phyloP scores from a whole-genome alignment of 2,797 vertebrate genomes.

The Triplophysa bombifrons region DNA sequence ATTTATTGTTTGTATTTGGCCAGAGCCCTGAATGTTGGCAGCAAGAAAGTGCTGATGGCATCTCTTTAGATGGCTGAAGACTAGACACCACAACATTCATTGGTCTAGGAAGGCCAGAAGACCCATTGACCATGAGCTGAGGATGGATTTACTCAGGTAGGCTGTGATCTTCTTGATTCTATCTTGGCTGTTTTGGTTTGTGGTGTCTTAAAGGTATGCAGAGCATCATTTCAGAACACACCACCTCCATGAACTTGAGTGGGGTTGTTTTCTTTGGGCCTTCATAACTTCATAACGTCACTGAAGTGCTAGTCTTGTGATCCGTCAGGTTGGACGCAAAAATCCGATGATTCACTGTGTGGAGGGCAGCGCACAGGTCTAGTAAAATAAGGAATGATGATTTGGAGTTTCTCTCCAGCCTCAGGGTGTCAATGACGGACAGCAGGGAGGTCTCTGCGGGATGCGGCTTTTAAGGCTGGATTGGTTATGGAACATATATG shows the following conservation, averaged over 20 bases:
- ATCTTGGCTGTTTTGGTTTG: background rate
- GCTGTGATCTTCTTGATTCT: background rate
- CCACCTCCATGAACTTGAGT: background rate
- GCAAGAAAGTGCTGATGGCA: too few relatives aligned
- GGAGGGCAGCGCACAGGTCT: background rate
- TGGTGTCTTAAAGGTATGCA: background rate
- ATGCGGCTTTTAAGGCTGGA: background rate
- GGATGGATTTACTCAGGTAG: too few relatives aligned
- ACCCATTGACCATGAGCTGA: too few relatives aligned
- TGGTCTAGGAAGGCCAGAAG: too few relatives aligned
- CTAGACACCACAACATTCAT: too few relatives aligned
- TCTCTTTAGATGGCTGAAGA: too few relatives aligned
- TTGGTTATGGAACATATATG: background rate
- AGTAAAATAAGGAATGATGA: background rate
- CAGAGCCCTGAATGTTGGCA: background rate
- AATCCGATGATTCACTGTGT: background rate
- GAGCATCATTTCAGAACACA: background rate
- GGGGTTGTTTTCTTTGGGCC: too few relatives aligned
- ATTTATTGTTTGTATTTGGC: too few relatives aligned
- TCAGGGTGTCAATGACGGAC: background rate
- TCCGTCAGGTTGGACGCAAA: background rate
- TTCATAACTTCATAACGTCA: too few relatives aligned
- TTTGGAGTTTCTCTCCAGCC: background rate
- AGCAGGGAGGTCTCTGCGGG: background rate
- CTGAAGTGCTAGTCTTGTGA: background rate